Evolutionary conservation across 2,797 vertebrate genomes (phyloP).

Genomic region (Gobionotothen gibberifrons): DNA sequence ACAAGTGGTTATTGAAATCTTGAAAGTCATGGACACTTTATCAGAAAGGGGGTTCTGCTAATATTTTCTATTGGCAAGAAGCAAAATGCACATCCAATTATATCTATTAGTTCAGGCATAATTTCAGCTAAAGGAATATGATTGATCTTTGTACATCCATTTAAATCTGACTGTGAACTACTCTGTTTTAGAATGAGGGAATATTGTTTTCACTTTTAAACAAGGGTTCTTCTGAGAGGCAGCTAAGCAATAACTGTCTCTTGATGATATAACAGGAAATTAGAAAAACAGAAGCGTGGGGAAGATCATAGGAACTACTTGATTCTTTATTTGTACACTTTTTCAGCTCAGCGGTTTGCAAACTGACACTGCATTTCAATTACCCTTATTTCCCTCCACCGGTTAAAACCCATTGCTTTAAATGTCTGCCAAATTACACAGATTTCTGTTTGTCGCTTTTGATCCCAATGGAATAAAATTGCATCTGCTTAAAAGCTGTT

Average conservation of each 20-base stretch:
- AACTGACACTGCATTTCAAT: conserved; percentile 58
- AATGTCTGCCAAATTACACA: conserved; percentile 46
- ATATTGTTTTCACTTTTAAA: conserved; percentile 33
- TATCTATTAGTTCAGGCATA: conserved; percentile 9
- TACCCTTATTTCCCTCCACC: conserved; percentile 34
- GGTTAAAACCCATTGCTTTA: conserved; percentile 30
- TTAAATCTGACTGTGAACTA: conserved; percentile 52
- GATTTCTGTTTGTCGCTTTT: conserved; percentile 35
- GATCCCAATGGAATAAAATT: conserved; percentile 15
- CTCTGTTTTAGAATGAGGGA: conserved; percentile 29
- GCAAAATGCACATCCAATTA: conserved; percentile 18
- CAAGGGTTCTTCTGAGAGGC: conserved; percentile 47
- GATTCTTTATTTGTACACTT: conserved; percentile 48
- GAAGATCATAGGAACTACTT: conserved; percentile 51
- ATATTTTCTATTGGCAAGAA: background rate
- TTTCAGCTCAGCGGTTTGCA: conserved; percentile 61
- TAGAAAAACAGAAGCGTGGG: conserved; percentile 47
- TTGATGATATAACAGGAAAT: conserved; percentile 41
- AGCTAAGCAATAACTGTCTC: conserved; percentile 41
- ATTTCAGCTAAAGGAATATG: conserved; percentile 12
- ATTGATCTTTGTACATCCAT: conserved; percentile 51
- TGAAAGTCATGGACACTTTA: conserved; percentile 2
- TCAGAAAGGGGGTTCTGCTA: background rate
- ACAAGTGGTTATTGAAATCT: conserved; percentile 9
- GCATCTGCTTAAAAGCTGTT: conserved; percentile 47